Evolutionary conservation across 2,888 invertebrate genomes (phyloP).

Genomic region (Drosophila heteroneura): DNA sequence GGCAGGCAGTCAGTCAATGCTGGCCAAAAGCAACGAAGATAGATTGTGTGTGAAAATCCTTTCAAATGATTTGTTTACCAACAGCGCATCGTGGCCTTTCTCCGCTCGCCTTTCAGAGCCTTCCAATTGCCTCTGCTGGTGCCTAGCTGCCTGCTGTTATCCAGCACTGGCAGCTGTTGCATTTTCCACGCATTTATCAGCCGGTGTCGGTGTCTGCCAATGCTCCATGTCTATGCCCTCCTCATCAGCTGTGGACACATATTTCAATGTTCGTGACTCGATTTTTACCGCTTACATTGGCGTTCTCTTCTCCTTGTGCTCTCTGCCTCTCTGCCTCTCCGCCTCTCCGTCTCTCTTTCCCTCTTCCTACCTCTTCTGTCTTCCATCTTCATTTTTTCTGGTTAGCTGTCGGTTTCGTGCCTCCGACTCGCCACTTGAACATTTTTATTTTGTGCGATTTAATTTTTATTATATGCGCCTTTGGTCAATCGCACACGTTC

Average conservation of each 20-base stretch:
- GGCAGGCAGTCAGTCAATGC: slow-evolving; percentile 43
- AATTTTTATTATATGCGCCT: slow-evolving; percentile 78
- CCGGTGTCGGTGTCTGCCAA: slow-evolving; percentile 65
- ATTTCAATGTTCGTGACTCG: slow-evolving; percentile 80
- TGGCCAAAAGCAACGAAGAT: slow-evolving; percentile 67
- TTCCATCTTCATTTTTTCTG: slow-evolving; percentile 36
- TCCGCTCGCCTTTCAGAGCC: slow-evolving; percentile 30
- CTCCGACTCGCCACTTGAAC: slow-evolving; percentile 54
- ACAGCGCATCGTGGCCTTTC: slow-evolving; percentile 61
- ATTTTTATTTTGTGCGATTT: slow-evolving; percentile 78
- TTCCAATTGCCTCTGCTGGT: slow-evolving; percentile 16
- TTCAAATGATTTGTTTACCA: slow-evolving; percentile 81
- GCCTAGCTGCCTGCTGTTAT: slow-evolving; percentile 60
- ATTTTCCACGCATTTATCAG: slow-evolving; percentile 82
- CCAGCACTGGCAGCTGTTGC: slow-evolving; percentile 80
- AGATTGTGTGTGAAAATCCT: slow-evolving; percentile 82
- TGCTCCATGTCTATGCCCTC: slow-evolving; percentile 68
- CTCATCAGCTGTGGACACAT: slow-evolving; percentile 75
- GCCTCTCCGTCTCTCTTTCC: slow-evolving; percentile 15
- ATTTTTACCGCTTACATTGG: slow-evolving; percentile 60
- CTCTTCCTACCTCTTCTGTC: slow-evolving; percentile 14
- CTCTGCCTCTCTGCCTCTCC: background rate
- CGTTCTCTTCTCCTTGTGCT: slow-evolving; percentile 32
- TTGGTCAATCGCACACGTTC: slow-evolving; percentile 75
- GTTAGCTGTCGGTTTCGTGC: slow-evolving; percentile 46